Evolutionary conservation across 2,888 invertebrate species (phyloP).

Genomic region (Torymus aiolomorphi): DNA sequence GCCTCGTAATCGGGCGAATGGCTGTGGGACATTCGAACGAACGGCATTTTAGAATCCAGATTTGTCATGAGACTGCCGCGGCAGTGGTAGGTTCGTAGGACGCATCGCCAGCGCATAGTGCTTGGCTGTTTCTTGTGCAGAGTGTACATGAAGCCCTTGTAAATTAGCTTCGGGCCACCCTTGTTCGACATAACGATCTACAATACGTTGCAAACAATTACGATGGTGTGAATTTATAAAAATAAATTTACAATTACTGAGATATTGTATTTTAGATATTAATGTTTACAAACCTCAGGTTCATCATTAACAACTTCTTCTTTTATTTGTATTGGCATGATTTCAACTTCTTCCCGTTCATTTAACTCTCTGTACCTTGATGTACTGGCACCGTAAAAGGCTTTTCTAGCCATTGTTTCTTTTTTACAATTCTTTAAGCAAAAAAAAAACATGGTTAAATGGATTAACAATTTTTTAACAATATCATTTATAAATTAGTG

Average conservation of each 20-base stretch:
- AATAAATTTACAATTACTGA: background rate
- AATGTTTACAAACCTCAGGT: slow-evolving; percentile 27
- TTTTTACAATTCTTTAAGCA: no score
- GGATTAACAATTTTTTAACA: no score
- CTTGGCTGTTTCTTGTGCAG: slow-evolving; percentile 75
- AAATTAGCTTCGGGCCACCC: slow-evolving; percentile 76
- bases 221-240: background rate
- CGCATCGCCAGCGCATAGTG: slow-evolving; percentile 76
- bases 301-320: slow-evolving; percentile 17
- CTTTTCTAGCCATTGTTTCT: background rate
- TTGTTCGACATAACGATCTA: slow-evolving; percentile 76
- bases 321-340: slow-evolving; percentile 13
- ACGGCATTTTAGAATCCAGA: slow-evolving; percentile 71
- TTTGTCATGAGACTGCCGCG: slow-evolving; percentile 75
- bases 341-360: background rate
- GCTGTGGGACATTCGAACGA: slow-evolving; percentile 75
- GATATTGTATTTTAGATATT: background rate
- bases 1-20: slow-evolving; percentile 75
- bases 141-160: slow-evolving; percentile 76
- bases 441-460: no score
- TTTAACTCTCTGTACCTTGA: background rate
- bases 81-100: slow-evolving; percentile 74
- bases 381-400: background rate
- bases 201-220: background rate
- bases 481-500: no score